Evolutionary conservation across 2,888 invertebrate species (phyloP), one percentile per base, ranked within the genome.

Genomic region (Creontiades dilutus): DNA sequence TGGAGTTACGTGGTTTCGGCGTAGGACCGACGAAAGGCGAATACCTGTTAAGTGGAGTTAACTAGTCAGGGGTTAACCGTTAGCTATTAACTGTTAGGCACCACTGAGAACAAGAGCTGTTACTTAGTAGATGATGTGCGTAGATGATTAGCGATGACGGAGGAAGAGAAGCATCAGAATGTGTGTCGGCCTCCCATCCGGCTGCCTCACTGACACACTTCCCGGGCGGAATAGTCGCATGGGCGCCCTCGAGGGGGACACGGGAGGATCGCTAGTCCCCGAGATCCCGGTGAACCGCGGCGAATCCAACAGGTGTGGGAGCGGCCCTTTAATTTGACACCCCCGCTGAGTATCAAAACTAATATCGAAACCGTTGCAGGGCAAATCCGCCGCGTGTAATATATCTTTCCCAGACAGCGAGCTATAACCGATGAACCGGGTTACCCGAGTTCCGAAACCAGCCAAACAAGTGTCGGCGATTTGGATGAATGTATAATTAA

Each of bases 171-270:
- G 11, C 68, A 19, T 68, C 19, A 68, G 68, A 23, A 68, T 68
- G 68, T 68, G 68, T 68, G 68, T 68, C 68, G 68, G 68, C 47
- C 19, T 14, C 14, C 19, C 78, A 80, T 46, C 78, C 78, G 78
- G 78, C 47, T 80, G 78, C 19, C 78, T 80, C 46, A 80, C 78
- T 80, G 78, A 80, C 78, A 80, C 78, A 80, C 78, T 47, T 80
- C 78, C 78, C 16, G 37, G 37, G 5, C 76, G 76, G 76, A 76
- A 76, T 37, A 37, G 37, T 19, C 75, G 75, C 28, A 13, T 19
- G 78, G 78, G 78, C 47, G 78, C 78, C 61, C 68, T 27, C 13
- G 2, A 68, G 27, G 68, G n/a, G 68, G 68, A 68, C 68, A 23
- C 11, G 68, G 23, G 37, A 23, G 68, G 23, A 68, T 68, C 68